Conservation (phyloP, 2,113 vertebrate genomes). For the Corvus cornix region DNA sequence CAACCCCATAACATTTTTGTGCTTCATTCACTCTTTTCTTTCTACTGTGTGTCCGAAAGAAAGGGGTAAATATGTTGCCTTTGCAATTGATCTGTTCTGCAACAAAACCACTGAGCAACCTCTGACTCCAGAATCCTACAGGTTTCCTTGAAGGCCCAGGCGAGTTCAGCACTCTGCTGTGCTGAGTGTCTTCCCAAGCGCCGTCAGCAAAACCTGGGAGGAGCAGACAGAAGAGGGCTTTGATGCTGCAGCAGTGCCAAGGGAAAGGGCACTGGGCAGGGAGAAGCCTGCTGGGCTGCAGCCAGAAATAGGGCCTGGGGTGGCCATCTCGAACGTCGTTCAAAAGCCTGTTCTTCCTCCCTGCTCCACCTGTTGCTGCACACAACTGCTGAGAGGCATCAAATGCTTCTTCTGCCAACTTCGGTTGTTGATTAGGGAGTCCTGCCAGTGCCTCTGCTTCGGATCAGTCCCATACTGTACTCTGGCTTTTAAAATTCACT, state of each 20-base stretch:
- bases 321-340: fast-evolving
- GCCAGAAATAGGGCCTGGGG: not conserved
- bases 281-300: not conserved
- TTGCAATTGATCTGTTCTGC: not conserved
- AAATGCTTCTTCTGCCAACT: not conserved
- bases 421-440: not conserved
- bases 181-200: not conserved
- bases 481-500: conserved; percentile 23
- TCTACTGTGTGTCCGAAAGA: not conserved
- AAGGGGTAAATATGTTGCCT: not conserved
- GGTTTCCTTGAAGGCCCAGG: not conserved
- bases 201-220: not conserved
- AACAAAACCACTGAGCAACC: not conserved
- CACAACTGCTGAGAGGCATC: not conserved
- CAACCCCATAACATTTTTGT: not conserved
- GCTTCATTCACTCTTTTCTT: not conserved
- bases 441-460: not conserved
- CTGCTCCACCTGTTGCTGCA: not conserved
- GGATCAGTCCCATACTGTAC: not conserved
- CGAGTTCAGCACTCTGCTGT: not conserved
- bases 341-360: not conserved
- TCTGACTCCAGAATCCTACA: not conserved
- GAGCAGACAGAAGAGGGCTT: not conserved
- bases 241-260: not conserved
- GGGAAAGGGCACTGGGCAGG: not conserved